These are phyloP conservation scores for Rhopalosiphum maidis DNA, from an alignment of 1,140 invertebrate genomes.

Conservation along the genomic window DNA sequence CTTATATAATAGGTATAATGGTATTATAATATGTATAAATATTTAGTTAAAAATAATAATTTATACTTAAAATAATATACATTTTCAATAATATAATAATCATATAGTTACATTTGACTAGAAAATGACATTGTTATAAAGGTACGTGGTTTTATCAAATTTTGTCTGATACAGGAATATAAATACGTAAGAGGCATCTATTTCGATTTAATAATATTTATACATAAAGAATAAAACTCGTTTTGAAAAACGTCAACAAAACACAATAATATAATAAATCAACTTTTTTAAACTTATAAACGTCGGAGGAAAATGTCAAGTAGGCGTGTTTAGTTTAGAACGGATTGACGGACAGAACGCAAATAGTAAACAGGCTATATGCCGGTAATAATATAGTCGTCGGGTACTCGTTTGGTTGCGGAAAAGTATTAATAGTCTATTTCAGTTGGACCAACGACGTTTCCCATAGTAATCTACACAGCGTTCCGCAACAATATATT, in stretches of 20 bases:
- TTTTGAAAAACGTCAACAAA: neutral
- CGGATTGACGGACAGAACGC: neutral
- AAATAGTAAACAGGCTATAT: neutral
- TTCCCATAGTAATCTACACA: neutral
- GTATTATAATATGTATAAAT: constrained; percentile 7
- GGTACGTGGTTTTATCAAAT: neutral
- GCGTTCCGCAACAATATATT: neutral
- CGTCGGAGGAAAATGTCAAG: neutral
- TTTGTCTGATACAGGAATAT: neutral
- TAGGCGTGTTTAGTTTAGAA: neutral
- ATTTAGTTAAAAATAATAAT: constrained; percentile 18
- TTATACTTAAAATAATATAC: constrained; percentile 27
- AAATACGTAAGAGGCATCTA: neutral
- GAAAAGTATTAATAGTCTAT: neutral
- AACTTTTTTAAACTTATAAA: constrained; percentile 8
- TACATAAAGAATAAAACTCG: neutral
- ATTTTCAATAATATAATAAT: neutral
- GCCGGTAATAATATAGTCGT: neutral
- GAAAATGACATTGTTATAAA: neutral
- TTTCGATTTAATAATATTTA: neutral
- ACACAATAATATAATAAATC: neutral
- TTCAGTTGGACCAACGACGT: neutral
- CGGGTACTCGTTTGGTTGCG: neutral
- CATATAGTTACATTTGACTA: neutral
- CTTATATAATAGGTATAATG: neutral